A percentile compares a stretch with the other conserved stretches of the same genome.
Evolutionary conservation across 2,113 vertebrate genomes (phyloP).

Genomic region (Planiliza haematocheilus): DNA sequence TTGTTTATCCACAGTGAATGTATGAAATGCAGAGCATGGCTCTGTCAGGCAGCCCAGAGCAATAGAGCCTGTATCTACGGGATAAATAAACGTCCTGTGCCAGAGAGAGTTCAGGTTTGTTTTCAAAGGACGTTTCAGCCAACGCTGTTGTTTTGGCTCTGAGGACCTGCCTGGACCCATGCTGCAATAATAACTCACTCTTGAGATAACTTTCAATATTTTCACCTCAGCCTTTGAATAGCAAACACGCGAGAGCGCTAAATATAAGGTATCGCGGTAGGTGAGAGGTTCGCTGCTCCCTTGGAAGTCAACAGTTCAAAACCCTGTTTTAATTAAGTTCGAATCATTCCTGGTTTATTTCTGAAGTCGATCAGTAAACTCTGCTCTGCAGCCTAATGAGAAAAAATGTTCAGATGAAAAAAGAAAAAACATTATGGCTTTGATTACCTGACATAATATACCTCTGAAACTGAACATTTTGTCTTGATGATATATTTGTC

Average conservation of each 20-base stretch:
- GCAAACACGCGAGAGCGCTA: constrained; percentile 50
- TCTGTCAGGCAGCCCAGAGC: constrained; percentile 60
- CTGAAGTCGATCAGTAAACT: background rate
- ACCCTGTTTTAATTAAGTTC: constrained; percentile 40
- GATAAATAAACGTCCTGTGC: constrained; percentile 72
- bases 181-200: constrained; percentile 73
- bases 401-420: background rate
- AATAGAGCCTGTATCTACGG: constrained; percentile 43
- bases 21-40: constrained; percentile 61
- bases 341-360: constrained; percentile 38
- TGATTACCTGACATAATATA: background rate
- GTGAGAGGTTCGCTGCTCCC: background rate
- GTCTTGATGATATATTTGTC: constrained; percentile 46
- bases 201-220: constrained; percentile 75
- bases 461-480: constrained; percentile 29
- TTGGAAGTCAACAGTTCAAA: constrained; percentile 45
- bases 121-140: constrained; percentile 70
- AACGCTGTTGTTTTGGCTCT: constrained; percentile 73
- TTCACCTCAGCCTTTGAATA: constrained; percentile 65
- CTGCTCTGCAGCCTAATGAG: background rate
- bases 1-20: constrained; percentile 60
- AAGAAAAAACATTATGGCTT: constrained; percentile 14
- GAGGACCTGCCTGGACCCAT: constrained; percentile 62
- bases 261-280: constrained; percentile 14
- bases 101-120: constrained; percentile 73